Conservation (phyloP, 2,797 vertebrate genomes). For the Artibeus lituratus region DNA sequence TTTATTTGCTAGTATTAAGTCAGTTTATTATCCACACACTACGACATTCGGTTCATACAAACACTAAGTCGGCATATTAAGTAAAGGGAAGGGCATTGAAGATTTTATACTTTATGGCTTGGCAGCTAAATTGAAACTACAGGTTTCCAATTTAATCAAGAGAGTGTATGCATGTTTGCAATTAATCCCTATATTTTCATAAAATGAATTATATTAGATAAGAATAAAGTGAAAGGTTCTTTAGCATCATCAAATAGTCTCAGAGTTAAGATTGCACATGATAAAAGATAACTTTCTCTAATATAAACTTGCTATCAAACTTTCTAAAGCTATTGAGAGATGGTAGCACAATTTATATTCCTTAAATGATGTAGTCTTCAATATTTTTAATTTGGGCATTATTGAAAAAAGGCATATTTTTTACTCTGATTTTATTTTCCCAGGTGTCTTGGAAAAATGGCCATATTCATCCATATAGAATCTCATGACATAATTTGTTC, state of each 20-base stretch:
- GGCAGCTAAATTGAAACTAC: neutral
- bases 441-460: neutral
- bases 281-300: neutral
- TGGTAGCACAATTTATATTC: neutral
- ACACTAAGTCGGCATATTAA: neutral
- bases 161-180: neutral
- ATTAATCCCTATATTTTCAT: neutral
- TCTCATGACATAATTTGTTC: slow-evolving; percentile 1
- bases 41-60: neutral
- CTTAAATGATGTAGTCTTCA: neutral
- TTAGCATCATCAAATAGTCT: neutral
- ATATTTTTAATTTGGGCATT: neutral
- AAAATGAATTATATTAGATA: neutral
- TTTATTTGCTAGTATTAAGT: neutral
- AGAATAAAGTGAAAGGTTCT: neutral
- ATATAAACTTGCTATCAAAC: neutral
- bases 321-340: neutral
- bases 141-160: neutral
- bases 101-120: neutral
- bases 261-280: neutral
- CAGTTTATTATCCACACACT: neutral
- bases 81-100: neutral
- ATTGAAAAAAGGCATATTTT: neutral
- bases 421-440: neutral
- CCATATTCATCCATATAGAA: neutral